Conservation (phyloP, 2,888 invertebrate genomes). For the Apoda limacodes region DNA sequence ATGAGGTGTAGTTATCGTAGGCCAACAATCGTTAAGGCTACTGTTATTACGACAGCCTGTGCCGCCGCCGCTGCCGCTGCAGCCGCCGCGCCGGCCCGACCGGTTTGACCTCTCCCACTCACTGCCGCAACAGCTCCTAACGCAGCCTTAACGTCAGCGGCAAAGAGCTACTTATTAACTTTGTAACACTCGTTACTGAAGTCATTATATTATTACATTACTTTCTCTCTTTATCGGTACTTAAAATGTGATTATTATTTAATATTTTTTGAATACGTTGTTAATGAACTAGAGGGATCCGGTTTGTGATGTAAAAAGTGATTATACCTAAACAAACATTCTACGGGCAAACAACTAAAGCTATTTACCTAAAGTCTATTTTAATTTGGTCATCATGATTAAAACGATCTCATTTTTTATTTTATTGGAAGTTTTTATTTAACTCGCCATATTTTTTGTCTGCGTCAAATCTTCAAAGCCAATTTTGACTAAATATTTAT, state of each 20-base stretch:
- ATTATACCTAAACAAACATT: too few relatives aligned
- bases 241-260: conserved; percentile 30
- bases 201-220: conserved; percentile 11
- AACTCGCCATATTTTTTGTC: too few relatives aligned
- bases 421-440: too few relatives aligned
- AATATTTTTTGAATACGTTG: too few relatives aligned
- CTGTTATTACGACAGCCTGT: conserved; percentile 49
- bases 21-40: conserved; percentile 56
- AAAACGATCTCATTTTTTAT: too few relatives aligned
- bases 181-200: conserved; percentile 11
- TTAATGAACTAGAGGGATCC: too few relatives aligned
- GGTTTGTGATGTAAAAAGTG: too few relatives aligned
- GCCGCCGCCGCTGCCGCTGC: conserved; percentile 39
- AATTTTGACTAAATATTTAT: too few relatives aligned
- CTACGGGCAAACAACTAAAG: too few relatives aligned
- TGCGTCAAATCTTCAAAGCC: too few relatives aligned
- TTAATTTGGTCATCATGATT: too few relatives aligned
- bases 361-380: too few relatives aligned
- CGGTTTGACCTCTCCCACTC: conserved; percentile 42
- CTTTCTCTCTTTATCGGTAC: conserved; percentile 26
- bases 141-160: conserved; percentile 37
- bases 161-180: conserved; percentile 23
- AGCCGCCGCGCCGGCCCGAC: conserved; percentile 37
- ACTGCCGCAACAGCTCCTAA: conserved; percentile 45
- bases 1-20: conserved; percentile 49